Evolutionary conservation across 1,140 invertebrate species (phyloP), one percentile per base, ranked within the genome.

Genomic region (Drosophila miranda): DNA sequence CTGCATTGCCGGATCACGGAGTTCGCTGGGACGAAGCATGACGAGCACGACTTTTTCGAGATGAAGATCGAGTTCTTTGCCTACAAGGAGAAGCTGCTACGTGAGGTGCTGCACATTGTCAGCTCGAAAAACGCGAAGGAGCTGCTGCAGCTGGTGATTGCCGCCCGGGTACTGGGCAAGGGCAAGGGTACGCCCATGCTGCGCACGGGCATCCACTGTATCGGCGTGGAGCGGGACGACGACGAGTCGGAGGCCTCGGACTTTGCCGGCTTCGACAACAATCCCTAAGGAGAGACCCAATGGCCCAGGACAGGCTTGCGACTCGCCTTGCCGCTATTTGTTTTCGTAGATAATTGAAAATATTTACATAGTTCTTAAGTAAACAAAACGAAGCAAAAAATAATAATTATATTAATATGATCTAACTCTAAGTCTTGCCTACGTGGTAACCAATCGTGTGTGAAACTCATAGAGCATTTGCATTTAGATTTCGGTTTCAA

Each of bases 121-220:
- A 92, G 92, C 54, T 63, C 87, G 14, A 83, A 73, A 43, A 90
- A 90, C 59, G 62, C 67, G 38, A 84, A 90, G 69, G 89, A 90
- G 38, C 62, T 87, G 53, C 56, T 91, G 6, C 90, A 90, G 60
- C 55, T 91, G 53, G 57, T 91, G 9, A 89, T 91, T 42, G 74
- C 78, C n/a, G 91, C 91, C 4, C 89, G 92, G 34, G 90, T 93
- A 0, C 72, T 93, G 56, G 92, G 91, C 9, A 92, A 92, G 67
- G 92, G 92, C 55, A 92, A 93, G 70, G 93, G 93, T 0, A 93
- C 92, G 3, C 93, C 93, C 23, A 84, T 93, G 67, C 66, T 93
- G 57, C 86, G 92, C 44, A 92, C 92, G 11, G 92, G 92, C 3
- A 93, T 93, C 54, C 92, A 92, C 38, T 92, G 91, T 63, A 90